phyloP scores from a whole-genome alignment of 2,797 vertebrate genomes.

The Megalops cyprinoides region DNA sequence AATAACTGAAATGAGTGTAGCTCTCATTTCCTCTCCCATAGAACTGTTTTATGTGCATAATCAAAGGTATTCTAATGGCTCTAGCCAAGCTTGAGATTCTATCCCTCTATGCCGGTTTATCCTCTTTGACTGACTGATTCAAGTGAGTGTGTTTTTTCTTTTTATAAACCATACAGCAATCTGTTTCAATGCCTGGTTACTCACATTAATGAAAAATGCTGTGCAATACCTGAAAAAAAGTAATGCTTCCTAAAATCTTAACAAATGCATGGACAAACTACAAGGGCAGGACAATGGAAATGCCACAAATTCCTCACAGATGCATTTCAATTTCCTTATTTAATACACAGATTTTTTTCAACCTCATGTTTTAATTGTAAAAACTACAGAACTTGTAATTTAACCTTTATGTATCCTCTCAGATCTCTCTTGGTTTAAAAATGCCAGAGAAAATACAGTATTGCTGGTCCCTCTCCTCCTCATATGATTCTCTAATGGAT shows the following conservation, averaged over 20 bases:
- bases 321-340: neutral
- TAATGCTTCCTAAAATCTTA: neutral
- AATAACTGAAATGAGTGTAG: no score
- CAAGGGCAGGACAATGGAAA: neutral
- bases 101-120: neutral
- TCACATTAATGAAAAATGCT: neutral
- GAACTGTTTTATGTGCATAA: neutral
- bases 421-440: no score
- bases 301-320: neutral
- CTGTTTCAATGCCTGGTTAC: no score
- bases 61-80: neutral
- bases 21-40: no score
- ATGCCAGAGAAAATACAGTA: neutral
- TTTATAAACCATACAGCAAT: no score
- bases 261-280: no score
- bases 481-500: no score
- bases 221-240: neutral
- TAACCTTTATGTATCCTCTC: neutral
- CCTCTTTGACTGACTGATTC: neutral
- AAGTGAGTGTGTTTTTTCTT: neutral
- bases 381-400: neutral
- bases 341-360: neutral
- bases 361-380: neutral
- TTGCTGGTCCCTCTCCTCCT: neutral
- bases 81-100: neutral